Conservation (phyloP, 2,888 invertebrate genomes). For the Ernsta delagoae region DNA sequence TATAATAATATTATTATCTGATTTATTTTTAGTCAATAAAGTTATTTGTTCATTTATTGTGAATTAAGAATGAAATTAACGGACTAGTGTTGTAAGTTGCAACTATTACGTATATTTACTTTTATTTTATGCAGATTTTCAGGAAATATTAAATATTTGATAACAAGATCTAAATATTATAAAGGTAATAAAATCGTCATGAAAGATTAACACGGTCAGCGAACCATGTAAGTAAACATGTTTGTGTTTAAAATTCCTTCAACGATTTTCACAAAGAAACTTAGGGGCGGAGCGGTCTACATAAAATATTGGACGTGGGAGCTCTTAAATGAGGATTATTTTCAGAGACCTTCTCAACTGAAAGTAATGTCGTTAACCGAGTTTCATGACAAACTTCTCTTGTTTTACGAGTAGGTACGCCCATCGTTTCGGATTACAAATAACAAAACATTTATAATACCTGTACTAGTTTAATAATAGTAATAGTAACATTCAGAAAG, state of each 20-base stretch:
- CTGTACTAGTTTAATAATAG: too few relatives aligned
- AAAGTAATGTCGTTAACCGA: slow-evolving; percentile 14
- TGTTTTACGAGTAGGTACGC: background rate
- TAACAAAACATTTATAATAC: background rate
- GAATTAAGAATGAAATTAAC: too few relatives aligned
- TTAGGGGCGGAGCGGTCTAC: slow-evolving; percentile 38
- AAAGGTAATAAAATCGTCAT: background rate
- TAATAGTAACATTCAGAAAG: too few relatives aligned
- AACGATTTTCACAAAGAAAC: slow-evolving; percentile 42
- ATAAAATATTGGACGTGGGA: slow-evolving; percentile 43
- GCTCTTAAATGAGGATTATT: slow-evolving; percentile 41
- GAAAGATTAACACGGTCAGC: slow-evolving; percentile 2
- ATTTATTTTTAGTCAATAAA: too few relatives aligned
- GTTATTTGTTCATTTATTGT: too few relatives aligned
- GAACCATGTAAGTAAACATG: background rate
- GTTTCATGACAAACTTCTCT: background rate
- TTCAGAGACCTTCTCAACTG: slow-evolving; percentile 32
- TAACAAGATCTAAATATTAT: too few relatives aligned
- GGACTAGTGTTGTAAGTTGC: too few relatives aligned
- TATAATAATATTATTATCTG: too few relatives aligned
- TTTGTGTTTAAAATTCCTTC: slow-evolving; percentile 18
- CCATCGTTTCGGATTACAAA: background rate
- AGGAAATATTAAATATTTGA: background rate
- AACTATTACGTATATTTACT: too few relatives aligned
- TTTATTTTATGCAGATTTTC: background rate